Evolutionary conservation across 2,113 vertebrate species (phyloP).

Genomic region (Gobius niger): DNA sequence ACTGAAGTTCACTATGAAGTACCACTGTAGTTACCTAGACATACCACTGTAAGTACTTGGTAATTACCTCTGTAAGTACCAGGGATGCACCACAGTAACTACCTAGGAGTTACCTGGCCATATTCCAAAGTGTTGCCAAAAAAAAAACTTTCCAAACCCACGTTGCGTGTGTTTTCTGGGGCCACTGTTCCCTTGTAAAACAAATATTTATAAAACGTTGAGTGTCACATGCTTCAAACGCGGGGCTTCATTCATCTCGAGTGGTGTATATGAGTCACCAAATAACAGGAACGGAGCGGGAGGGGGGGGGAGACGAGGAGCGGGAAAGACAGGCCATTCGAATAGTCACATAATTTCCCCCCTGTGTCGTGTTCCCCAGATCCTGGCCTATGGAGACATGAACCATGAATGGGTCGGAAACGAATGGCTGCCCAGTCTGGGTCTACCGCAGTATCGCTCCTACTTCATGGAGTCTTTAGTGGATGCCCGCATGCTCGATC

Average conservation of each 20-base stretch:
- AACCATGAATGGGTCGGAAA: constrained; percentile 96
- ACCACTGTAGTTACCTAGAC: too few relatives aligned
- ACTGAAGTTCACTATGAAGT: too few relatives aligned
- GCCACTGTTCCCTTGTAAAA: background rate
- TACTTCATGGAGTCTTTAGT: constrained; percentile 97
- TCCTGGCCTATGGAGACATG: constrained; percentile 93
- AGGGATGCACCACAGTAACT: too few relatives aligned
- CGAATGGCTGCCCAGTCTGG: constrained; percentile 92
- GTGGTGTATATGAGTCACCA: constrained; percentile 5
- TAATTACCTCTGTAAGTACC: too few relatives aligned
- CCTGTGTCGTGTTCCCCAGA: constrained; percentile 65
- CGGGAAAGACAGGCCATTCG: background rate
- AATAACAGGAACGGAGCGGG: background rate
- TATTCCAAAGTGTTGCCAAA: too few relatives aligned
- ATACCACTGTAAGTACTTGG: too few relatives aligned
- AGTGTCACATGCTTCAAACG: background rate
- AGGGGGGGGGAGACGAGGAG: background rate
- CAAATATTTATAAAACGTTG: constrained; percentile 8
- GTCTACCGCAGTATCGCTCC: constrained; percentile 91
- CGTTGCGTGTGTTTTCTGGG: constrained; percentile 4
- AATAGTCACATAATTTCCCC: background rate
- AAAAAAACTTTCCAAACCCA: background rate
- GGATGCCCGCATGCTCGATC: constrained; percentile 92
- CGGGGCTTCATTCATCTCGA: background rate
- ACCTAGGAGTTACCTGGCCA: too few relatives aligned